These are phyloP conservation scores for Hypselothyrea guttata DNA, from an alignment of 2,888 invertebrate genomes.

Conservation along the genomic window DNA sequence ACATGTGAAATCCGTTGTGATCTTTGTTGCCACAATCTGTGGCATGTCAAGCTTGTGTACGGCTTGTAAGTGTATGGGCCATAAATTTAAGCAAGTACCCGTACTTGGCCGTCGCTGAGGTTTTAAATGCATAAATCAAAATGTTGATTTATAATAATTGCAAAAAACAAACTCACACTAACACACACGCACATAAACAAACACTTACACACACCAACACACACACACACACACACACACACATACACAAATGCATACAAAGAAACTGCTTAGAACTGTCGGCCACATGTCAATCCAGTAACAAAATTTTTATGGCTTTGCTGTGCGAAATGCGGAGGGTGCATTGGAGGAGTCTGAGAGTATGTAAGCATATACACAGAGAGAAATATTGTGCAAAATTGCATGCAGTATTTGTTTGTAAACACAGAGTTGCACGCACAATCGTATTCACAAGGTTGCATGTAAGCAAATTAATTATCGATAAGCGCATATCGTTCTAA, in stretches of 20 bases:
- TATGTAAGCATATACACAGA: neutral
- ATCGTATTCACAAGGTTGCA: no score
- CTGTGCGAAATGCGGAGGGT: neutral
- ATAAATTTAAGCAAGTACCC: conserved; percentile 49
- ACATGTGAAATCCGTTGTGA: neutral
- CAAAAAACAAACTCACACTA: conserved; percentile 42
- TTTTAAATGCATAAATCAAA: conserved; percentile 71
- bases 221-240: conserved; percentile 16
- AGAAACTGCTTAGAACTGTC: conserved; percentile 45
- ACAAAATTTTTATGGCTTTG: conserved; percentile 10
- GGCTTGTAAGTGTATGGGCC: conserved; percentile 61
- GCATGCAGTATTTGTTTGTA: no score
- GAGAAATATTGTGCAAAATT: no score
- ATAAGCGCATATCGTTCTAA: no score
- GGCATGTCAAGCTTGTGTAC: conserved; percentile 31
- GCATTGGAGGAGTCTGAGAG: no score
- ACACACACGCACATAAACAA: neutral
- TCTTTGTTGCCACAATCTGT: no score
- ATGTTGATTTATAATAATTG: conserved; percentile 72
- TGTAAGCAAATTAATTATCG: no score
- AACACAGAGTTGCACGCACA: no score
- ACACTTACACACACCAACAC: neutral
- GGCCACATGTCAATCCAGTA: conserved; percentile 59
- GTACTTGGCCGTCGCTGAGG: conserved; percentile 45
- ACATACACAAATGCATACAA: no score